Conservation (phyloP, 2,113 vertebrate genomes). For the Pavo muticus region DNA sequence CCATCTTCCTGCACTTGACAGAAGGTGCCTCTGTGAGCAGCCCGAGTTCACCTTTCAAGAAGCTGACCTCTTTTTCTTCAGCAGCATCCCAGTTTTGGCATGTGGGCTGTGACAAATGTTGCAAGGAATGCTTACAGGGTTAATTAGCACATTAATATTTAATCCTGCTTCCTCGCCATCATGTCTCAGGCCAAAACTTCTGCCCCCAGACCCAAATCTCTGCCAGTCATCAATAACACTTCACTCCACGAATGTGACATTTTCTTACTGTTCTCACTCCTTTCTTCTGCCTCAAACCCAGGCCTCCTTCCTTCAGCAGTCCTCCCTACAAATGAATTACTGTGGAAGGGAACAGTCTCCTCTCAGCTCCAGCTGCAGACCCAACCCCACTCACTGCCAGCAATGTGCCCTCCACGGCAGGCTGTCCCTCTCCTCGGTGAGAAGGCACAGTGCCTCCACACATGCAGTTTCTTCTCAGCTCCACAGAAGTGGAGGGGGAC, state of each 20-base stretch:
- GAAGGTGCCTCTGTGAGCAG: conserved; percentile 17
- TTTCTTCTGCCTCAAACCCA: neutral
- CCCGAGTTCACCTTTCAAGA: conserved; percentile 59
- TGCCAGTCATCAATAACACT: neutral
- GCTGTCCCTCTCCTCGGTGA: neutral
- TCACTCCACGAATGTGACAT: neutral
- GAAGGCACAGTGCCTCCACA: accelerated
- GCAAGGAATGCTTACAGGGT: conserved; percentile 36
- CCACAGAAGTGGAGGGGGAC: neutral
- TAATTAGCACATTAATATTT: conserved; percentile 37
- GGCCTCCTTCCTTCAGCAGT: neutral
- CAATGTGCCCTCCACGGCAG: accelerated
- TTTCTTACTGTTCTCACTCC: neutral
- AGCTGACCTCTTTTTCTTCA: conserved; percentile 56
- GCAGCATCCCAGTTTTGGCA: conserved; percentile 4
- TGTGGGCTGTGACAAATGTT: conserved; percentile 3
- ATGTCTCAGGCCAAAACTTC: neutral
- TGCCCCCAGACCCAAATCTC: neutral
- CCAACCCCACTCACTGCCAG: neutral
- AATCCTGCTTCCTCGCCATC: neutral
- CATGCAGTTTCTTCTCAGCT: accelerated
- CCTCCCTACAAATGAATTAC: neutral
- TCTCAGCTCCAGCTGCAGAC: neutral
- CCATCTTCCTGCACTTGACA: conserved; percentile 50
- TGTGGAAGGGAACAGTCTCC: neutral